phyloP scores from a whole-genome alignment of 2,888 invertebrate genomes.

The Caenorhabditis sp. region DNA sequence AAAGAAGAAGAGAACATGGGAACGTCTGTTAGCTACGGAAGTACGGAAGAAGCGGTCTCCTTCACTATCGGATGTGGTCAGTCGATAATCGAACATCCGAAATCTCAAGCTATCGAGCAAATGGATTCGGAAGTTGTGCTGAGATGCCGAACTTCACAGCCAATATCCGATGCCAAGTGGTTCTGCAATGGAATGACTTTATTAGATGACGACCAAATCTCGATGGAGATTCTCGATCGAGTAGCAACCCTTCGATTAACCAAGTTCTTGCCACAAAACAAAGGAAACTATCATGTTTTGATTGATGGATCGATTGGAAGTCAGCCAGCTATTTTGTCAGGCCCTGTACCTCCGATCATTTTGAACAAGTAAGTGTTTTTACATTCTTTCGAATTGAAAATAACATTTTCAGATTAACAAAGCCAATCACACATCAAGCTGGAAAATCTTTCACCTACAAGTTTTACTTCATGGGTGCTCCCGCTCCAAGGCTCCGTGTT shows the following conservation, averaged over 20 bases:
- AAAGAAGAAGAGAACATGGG: constrained; percentile 42
- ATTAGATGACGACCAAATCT: constrained; percentile 56
- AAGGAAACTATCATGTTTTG: constrained; percentile 72
- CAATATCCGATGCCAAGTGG: constrained; percentile 67
- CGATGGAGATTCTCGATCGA: constrained; percentile 33
- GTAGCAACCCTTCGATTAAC: constrained; percentile 61
- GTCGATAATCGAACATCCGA: constrained; percentile 68
- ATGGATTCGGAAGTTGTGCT: constrained; percentile 60
- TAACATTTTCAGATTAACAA: constrained; percentile 54
- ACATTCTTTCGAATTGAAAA: background rate
- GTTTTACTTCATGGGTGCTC: constrained; percentile 66
- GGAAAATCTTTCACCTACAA: constrained; percentile 73
- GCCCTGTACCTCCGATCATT: constrained; percentile 68
- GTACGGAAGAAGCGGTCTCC: constrained; percentile 35
- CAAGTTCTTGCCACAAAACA: constrained; percentile 67
- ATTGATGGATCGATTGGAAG: constrained; percentile 71
- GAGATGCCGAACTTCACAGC: constrained; percentile 54
- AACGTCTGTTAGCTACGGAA: constrained; percentile 22
- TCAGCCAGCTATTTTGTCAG: constrained; percentile 66
- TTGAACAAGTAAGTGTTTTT: constrained; percentile 60
- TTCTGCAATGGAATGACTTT: constrained; percentile 74
- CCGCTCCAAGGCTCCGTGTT: constrained; percentile 66
- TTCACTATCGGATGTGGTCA: constrained; percentile 60
- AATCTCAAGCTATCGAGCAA: constrained; percentile 60
- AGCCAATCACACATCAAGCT: constrained; percentile 68